Conservation (phyloP, 1,140 invertebrate species). For the Acromyrmex charruanus region DNA sequence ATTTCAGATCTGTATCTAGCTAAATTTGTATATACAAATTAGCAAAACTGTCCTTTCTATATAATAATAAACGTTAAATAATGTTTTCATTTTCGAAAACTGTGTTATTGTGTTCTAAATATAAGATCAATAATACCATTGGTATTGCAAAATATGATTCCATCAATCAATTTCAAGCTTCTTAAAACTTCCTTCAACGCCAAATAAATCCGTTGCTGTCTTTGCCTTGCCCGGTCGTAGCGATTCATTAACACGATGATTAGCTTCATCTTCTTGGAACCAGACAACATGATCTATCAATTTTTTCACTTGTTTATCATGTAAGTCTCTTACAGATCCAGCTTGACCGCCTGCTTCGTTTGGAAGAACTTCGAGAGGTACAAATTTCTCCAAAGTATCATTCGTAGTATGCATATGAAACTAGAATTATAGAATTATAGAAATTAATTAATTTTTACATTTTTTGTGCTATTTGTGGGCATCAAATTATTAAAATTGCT, state of each 20-base stretch:
- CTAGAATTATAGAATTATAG: conserved; percentile 76
- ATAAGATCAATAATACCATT: background rate
- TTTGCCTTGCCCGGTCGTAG: conserved; percentile 89
- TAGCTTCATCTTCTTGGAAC: conserved; percentile 87
- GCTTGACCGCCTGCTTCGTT: conserved; percentile 87
- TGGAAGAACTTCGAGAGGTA: conserved; percentile 85
- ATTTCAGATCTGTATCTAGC: too few relatives aligned
- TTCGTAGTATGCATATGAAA: conserved; percentile 83
- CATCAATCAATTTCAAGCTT: conserved; percentile 90
- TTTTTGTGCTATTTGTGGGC: background rate
- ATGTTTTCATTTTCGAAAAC: too few relatives aligned
- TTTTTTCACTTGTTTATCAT: conserved; percentile 74
- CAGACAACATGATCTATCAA: conserved; percentile 86
- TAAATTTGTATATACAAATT: too few relatives aligned
- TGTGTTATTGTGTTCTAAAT: background rate
- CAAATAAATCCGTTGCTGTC: conserved; percentile 88
- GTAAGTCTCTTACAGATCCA: conserved; percentile 78
- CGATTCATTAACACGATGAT: conserved; percentile 88
- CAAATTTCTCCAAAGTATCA: conserved; percentile 82
- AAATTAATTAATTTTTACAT: background rate
- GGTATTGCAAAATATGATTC: background rate
- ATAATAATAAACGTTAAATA: too few relatives aligned
- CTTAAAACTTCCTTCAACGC: conserved; percentile 91
- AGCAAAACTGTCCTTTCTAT: too few relatives aligned
- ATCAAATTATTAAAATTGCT: too few relatives aligned